These are phyloP conservation scores for Folsomia candida DNA, from an alignment of 2,888 invertebrate species.

Conservation along the genomic window DNA sequence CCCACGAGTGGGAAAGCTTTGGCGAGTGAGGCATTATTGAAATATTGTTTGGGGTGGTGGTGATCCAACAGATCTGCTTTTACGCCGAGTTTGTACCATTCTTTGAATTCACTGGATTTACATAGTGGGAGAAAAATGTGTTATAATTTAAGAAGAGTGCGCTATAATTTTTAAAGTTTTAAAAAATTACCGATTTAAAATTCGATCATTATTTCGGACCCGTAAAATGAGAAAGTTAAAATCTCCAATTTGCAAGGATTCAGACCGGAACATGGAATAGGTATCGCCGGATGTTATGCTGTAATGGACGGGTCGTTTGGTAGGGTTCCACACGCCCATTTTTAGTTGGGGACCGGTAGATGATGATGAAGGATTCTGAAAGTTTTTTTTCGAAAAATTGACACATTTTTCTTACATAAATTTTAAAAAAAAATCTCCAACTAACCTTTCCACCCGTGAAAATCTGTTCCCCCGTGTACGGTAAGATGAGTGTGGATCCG, in stretches of 20 bases:
- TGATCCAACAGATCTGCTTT: constrained; percentile 58
- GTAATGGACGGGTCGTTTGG: constrained; percentile 64
- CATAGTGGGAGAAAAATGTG: too few species aligned
- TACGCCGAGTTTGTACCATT: constrained; percentile 75
- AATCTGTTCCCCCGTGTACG: constrained; percentile 65
- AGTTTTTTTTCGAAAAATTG: too few species aligned
- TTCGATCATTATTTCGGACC: constrained; percentile 63
- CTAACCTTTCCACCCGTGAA: too few species aligned
- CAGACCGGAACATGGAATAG: constrained; percentile 88
- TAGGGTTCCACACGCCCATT: constrained; percentile 74
- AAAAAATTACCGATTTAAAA: constrained; percentile 82
- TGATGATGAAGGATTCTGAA: too few species aligned
- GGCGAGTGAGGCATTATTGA: not conserved
- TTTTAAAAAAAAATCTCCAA: too few species aligned
- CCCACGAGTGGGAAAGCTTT: constrained; percentile 2
- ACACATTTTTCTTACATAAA: too few species aligned
- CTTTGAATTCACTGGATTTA: constrained; percentile 88
- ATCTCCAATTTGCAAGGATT: constrained; percentile 84
- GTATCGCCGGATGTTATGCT: constrained; percentile 83
- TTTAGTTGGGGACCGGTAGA: constrained; percentile 54
- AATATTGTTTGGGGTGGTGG: not conserved
- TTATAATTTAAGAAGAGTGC: too few species aligned
- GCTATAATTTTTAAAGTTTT: too few species aligned
- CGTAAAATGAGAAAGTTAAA: constrained; percentile 89
- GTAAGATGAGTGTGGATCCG: constrained; percentile 75